Conservation (phyloP, 2,113 vertebrate genomes). For the Centropristis striata region DNA sequence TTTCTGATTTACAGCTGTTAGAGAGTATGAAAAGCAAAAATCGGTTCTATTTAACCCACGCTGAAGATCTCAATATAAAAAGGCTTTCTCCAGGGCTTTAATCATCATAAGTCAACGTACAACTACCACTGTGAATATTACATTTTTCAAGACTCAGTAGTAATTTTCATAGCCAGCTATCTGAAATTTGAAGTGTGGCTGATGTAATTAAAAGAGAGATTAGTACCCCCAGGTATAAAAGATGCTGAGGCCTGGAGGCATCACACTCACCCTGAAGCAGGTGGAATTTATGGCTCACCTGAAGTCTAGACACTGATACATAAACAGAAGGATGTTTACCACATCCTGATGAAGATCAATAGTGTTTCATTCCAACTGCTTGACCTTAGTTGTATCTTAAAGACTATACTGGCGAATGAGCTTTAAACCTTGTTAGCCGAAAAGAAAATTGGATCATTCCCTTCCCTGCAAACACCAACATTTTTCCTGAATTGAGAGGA, state of each 20-base stretch:
- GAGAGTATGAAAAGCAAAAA: not conserved
- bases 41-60: not conserved
- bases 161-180: not conserved
- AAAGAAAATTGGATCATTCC: constrained; percentile 30
- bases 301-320: not conserved
- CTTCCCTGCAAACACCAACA: constrained; percentile 8
- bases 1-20: constrained; percentile 10
- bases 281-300: constrained; percentile 5
- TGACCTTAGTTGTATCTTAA: constrained; percentile 23
- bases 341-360: constrained; percentile 28
- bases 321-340: not conserved
- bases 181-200: not conserved
- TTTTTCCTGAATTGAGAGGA: constrained; percentile 15
- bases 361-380: constrained; percentile 11
- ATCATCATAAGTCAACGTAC: not conserved
- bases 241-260: constrained; percentile 5
- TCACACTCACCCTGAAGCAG: not conserved
- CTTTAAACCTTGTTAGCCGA: constrained; percentile 35
- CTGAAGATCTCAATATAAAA: constrained; percentile 12
- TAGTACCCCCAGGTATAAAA: not conserved
- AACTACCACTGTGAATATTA: constrained; percentile 3
- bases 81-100: constrained; percentile 6
- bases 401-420: constrained; percentile 6
- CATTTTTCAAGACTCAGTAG: not conserved
- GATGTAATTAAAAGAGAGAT: constrained; percentile 10